phyloP scores from a whole-genome alignment of 2,888 invertebrate species.

The Cryptophagus acutangulus region DNA sequence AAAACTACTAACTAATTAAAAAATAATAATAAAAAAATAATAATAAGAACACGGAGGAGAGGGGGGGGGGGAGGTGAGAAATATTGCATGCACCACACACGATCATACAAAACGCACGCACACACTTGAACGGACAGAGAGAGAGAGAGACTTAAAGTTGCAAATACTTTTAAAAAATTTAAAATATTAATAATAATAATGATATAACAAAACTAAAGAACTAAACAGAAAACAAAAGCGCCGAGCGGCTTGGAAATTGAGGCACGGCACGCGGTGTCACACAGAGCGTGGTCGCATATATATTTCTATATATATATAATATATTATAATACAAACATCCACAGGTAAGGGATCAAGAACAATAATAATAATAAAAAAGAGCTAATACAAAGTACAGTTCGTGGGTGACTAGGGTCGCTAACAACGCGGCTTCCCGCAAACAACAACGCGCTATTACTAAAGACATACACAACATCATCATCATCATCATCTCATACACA shows the following conservation, averaged over 20 bases:
- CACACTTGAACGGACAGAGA: no score
- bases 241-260: constrained; percentile 31
- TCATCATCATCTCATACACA: no score
- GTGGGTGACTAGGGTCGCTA: constrained; percentile 50
- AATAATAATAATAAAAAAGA: constrained; percentile 29
- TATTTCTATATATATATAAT: constrained; percentile 27
- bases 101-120: no score
- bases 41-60: constrained; percentile 25
- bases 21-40: constrained; percentile 32
- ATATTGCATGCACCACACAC: constrained; percentile 49
- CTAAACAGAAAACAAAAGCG: constrained; percentile 39
- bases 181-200: constrained; percentile 28
- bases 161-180: constrained; percentile 29
- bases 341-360: constrained; percentile 25
- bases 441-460: constrained; percentile 47
- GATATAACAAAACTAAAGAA: constrained; percentile 35
- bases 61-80: constrained; percentile 31
- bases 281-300: constrained; percentile 35
- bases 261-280: constrained; percentile 45
- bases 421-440: constrained; percentile 49
- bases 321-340: constrained; percentile 23
- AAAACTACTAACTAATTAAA: constrained; percentile 44
- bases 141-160: no score
- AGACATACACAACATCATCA: constrained; percentile 49
- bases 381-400: constrained; percentile 39